Base-by-base conservation (phyloP, 2,888 invertebrate genomes). In the Apotomis turbidana region DNA sequence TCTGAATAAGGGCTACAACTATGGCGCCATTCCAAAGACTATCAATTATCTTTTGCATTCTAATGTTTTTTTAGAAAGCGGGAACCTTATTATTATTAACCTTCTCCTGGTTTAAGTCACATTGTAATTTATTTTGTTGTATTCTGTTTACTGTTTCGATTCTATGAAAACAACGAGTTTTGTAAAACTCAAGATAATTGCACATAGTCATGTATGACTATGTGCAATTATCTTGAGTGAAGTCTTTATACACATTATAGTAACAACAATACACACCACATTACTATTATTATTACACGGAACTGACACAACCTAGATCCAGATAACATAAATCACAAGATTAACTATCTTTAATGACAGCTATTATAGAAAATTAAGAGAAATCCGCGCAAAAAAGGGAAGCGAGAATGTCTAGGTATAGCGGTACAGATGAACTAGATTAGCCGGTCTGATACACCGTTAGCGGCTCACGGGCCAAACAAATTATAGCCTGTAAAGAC, bases 351-450 rank as follows among this genome's bases (percentile, higher is more conserved):
- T 6, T 71, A 59, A 55, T 66, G 49, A 72, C 68, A 68, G 58
- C 51, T 49, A 52, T 64, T 73, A 68, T 15, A 64, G 63, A 49
- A 70, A 76, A 75, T 70, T 70, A 75, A 75, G 72, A 61, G 70
- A 68, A 73, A 71, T 59, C 62, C 46, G n/a, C 61, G 49, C 60
- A 59, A 59, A 63, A 67, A 74, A 75, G 70, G 80, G 77, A 80
- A 76, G 80, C 81, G 80, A 85, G 81, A 86, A 84, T 86, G 86
- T 86, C 84, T 81, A 82, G 80, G 82, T 81, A 80, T 90, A 91
- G 86, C 91, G 91, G 91, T 89, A 87, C 84, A 81, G 85, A 83
- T 86, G 87, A 89, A 90, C 90, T 87, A 88, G 91, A 90, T 89
- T 87, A 84, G 87, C 88, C 87, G 88, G 86, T 86, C 84, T 79